A percentile compares a stretch with the other conserved stretches of the same genome.
These are phyloP conservation scores for Meta bourneti DNA, from an alignment of 2,888 invertebrate genomes.

Conservation along the genomic window DNA sequence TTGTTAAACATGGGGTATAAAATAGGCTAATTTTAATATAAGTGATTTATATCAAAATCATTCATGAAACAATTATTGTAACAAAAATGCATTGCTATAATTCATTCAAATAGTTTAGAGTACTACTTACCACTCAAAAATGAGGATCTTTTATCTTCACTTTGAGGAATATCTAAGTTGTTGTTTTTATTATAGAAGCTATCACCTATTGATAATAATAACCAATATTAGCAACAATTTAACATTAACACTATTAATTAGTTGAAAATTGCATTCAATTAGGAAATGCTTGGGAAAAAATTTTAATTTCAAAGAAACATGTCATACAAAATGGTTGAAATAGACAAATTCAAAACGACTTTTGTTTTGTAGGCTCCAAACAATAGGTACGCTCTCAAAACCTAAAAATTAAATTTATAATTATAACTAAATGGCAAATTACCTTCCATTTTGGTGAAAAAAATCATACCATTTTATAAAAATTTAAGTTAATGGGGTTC, in stretches of 20 bases:
- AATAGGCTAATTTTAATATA: too few species aligned
- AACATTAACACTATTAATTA: background rate
- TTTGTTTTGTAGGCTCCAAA: background rate
- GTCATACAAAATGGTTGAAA: background rate
- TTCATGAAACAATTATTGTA: too few species aligned
- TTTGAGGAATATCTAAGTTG: slow-evolving; percentile 5
- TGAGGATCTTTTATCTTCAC: background rate
- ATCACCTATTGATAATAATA: slow-evolving; percentile 4
- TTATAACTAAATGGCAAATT: too few species aligned
- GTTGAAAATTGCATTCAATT: too few species aligned
- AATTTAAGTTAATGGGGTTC: too few species aligned
- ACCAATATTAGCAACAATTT: background rate
- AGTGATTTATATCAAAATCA: too few species aligned
- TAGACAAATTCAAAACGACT: background rate
- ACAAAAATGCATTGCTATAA: too few species aligned
- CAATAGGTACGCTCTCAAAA: background rate
- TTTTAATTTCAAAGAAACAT: too few species aligned
- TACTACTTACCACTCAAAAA: slow-evolving; percentile 15
- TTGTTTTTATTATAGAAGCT: slow-evolving; percentile 36
- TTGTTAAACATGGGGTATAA: background rate
- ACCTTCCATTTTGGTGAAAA: too few species aligned
- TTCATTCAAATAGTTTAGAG: background rate
- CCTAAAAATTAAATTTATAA: too few species aligned
- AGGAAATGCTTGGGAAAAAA: too few species aligned
- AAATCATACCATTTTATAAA: too few species aligned